These are phyloP conservation scores for Coenonympha glycerion DNA, from an alignment of 2,888 invertebrate genomes.

Conservation along the genomic window DNA sequence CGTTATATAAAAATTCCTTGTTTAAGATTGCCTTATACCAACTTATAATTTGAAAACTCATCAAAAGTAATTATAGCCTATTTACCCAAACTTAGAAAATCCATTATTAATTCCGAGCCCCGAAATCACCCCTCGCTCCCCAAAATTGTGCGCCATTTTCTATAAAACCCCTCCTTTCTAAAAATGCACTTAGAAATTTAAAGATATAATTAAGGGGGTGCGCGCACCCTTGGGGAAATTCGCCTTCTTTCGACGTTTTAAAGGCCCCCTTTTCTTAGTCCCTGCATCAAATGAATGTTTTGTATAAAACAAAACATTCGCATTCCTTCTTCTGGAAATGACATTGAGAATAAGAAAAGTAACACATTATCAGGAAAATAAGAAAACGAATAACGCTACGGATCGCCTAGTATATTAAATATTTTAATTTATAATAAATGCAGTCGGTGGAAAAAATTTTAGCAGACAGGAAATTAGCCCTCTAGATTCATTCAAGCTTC, in stretches of 20 bases:
- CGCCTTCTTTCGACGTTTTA: conserved; percentile 74
- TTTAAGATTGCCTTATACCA: neutral
- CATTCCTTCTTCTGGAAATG: conserved; percentile 24
- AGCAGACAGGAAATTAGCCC: too few relatives aligned
- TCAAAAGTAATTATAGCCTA: conserved; percentile 23
- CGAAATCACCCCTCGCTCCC: conserved; percentile 29
- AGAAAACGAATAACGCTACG: too few relatives aligned
- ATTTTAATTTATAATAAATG: too few relatives aligned
- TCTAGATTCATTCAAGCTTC: too few relatives aligned
- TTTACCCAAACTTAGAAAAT: conserved; percentile 37
- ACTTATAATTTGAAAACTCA: conserved; percentile 15
- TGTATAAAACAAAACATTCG: too few relatives aligned
- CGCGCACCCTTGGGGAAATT: conserved; percentile 62
- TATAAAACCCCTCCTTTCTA: conserved; percentile 48
- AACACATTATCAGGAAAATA: neutral
- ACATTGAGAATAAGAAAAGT: neutral
- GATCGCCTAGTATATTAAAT: too few relatives aligned
- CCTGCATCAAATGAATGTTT: conserved; percentile 31
- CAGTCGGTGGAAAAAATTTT: too few relatives aligned
- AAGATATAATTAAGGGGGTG: conserved; percentile 73
- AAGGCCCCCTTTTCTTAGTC: conserved; percentile 67
- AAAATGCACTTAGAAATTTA: conserved; percentile 75
- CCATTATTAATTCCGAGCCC: conserved; percentile 40
- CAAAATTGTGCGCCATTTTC: conserved; percentile 31
- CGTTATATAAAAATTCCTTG: too few relatives aligned